Base-by-base conservation (phyloP, 2,888 invertebrate genomes). In the Orthosia cruda region DNA sequence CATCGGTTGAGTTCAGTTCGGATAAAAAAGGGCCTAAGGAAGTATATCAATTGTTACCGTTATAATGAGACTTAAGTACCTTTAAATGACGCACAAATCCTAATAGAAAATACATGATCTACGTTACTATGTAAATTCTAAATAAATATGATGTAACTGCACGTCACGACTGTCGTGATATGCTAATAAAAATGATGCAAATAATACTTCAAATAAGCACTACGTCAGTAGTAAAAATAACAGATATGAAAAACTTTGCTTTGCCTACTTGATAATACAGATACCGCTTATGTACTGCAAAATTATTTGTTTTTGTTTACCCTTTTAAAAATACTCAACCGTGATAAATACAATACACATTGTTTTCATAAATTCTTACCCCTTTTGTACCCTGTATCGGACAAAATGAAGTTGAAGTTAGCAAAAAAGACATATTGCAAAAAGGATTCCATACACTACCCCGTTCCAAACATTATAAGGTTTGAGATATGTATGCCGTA, bases 171-270 rank as follows among this genome's bases (percentile, higher is more conserved):
- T 13, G 16, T 67, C 55, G 55, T 67, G 83, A 68, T 52, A 57
- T 62, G 81, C 80, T 74, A 73, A 84, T 74, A 71, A 76, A 68
- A 66, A 78, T 13, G 0, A 68, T 61, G 64, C 52, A 83, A 84
- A 84, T 71, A 82, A 70, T 65, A 55, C 23, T 58, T 18, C 63
- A 20, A 71, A 18, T 15, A 20, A 15, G 16, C 32, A 47, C 58
- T 79, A 67, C 55, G 52, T 61, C 32, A 71, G 66, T 13, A 16
- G 40, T 26, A 66, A 79, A 70, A 64, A 64, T 66, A 70, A 61
- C 45, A 2, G 40, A 47, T 40, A n/a, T 52, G 32, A 52, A 54
- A 47, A 23, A 40, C 18, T 52, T 74, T 59, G n/a, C 18, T 71
- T 32, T 45, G n/a, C n/a, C n/a, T n/a, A 20, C 20, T 15, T 52